A percentile compares a stretch with the other conserved stretches of the same genome.
phyloP scores from a whole-genome alignment of 2,113 vertebrate species.

The Sphaerodactylus townsendi region DNA sequence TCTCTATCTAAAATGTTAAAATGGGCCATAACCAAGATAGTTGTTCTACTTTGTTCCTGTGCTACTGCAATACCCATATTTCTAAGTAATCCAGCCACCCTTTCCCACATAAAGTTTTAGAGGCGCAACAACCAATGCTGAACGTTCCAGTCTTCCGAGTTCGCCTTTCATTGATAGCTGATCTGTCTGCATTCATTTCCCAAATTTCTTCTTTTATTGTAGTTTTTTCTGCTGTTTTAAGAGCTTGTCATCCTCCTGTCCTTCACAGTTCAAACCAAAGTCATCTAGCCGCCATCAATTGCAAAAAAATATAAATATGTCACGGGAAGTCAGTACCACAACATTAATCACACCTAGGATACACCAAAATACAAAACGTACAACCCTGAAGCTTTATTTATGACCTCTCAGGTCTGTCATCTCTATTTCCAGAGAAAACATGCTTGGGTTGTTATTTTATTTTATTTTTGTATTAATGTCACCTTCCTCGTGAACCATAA shows the following conservation, averaged over 20 bases:
- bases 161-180: background rate
- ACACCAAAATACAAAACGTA: background rate
- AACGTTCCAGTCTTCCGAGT: background rate
- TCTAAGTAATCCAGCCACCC: background rate
- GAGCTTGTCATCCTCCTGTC: background rate
- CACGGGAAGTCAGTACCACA: background rate
- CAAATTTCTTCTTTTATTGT: constrained; percentile 2
- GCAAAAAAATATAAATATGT: background rate
- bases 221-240: background rate
- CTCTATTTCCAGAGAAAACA: background rate
- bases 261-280: constrained; percentile 19
- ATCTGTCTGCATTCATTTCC: background rate
- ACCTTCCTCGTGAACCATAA: background rate
- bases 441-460: background rate
- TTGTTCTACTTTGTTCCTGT: background rate
- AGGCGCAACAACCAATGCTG: background rate
- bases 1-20: background rate
- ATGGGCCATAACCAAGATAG: no score
- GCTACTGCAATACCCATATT: background rate
- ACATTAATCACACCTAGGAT: background rate
- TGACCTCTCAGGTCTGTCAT: background rate
- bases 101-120: background rate
- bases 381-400: background rate
- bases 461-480: background rate
- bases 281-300: background rate